Percentiles rank a stretch among this genome's conserved stretches.
phyloP scores from a whole-genome alignment of 2,113 vertebrate genomes.

The Bubalus kerabau region DNA sequence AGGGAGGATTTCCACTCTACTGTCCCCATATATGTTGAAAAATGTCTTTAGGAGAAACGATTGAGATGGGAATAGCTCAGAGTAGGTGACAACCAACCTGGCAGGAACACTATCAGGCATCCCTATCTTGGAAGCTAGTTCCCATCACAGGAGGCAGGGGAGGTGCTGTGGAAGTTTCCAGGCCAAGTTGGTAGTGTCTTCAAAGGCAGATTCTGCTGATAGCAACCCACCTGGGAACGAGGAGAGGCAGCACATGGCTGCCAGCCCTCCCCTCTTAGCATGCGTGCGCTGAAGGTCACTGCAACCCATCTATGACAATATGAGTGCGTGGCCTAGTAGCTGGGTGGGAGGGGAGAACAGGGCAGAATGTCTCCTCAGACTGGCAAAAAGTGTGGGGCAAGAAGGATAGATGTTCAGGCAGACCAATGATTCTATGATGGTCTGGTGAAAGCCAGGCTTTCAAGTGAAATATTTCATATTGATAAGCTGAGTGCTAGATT shows the following conservation, averaged over 20 bases:
- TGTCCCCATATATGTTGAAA: background rate
- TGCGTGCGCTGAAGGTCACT: background rate
- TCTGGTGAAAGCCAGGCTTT: constrained; percentile 58
- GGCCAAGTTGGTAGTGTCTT: background rate
- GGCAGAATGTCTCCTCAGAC: background rate
- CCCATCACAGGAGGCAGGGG: background rate
- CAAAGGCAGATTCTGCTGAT: background rate
- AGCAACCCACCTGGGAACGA: background rate
- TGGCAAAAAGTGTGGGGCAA: background rate
- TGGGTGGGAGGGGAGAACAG: background rate
- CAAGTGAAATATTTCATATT: constrained; percentile 7
- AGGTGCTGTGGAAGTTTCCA: background rate
- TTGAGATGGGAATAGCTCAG: background rate
- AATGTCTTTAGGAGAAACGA: background rate
- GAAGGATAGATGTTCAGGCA: background rate
- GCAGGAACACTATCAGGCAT: background rate
- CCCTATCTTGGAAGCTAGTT: background rate
- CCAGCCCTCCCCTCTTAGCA: background rate
- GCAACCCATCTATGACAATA: background rate
- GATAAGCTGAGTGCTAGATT: constrained; percentile 43
- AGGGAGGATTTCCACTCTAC: constrained; percentile 26
- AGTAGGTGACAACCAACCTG: background rate
- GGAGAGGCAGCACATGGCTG: background rate
- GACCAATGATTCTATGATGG: constrained; percentile 36
- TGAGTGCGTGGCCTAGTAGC: background rate